Evolutionary conservation across 2,113 vertebrate genomes (phyloP).

Genomic region (Tonatia bakeri): DNA sequence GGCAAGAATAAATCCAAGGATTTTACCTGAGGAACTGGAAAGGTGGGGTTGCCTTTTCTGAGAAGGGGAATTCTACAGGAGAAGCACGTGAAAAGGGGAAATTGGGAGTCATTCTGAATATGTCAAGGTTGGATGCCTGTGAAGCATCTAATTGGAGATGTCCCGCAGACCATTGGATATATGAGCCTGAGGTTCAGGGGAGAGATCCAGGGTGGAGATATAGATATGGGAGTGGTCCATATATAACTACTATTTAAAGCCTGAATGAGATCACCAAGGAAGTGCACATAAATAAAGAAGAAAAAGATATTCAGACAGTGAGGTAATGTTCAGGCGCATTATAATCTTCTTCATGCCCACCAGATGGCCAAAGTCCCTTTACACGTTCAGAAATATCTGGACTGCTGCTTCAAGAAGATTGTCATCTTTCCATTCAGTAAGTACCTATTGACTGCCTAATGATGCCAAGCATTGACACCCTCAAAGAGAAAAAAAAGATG

Average conservation of each 20-base stretch:
- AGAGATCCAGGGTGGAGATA: neutral
- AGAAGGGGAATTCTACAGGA: neutral
- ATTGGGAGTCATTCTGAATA: neutral
- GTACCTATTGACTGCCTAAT: neutral
- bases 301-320: conserved; percentile 71
- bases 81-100: neutral
- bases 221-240: neutral
- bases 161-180: neutral
- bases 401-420: neutral
- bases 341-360: conserved; percentile 46
- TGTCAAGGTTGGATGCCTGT: neutral
- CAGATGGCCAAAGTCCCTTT: conserved; percentile 57
- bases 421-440: neutral
- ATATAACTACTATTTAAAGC: conserved; percentile 45
- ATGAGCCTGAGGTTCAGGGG: neutral
- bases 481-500: neutral
- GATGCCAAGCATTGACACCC: neutral
- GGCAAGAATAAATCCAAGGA: neutral
- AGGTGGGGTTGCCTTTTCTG: neutral
- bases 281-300: conserved; percentile 66
- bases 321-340: conserved; percentile 62
- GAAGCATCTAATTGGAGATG: neutral
- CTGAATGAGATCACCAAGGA: conserved; percentile 64
- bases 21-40: neutral
- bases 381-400: conserved; percentile 20